Conservation (phyloP, 2,888 invertebrate genomes). For the Acronicta aceris region DNA sequence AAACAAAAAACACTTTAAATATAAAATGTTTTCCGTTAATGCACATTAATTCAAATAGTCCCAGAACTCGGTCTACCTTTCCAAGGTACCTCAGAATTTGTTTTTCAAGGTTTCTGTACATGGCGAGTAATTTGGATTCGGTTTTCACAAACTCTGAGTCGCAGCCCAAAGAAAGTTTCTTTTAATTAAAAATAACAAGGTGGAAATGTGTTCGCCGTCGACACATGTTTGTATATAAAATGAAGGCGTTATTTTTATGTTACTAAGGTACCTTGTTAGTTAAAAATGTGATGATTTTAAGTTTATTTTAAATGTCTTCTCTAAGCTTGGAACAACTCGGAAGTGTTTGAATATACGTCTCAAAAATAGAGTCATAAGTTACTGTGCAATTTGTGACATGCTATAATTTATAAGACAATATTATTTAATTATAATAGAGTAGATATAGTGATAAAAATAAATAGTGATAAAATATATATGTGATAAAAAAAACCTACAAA, state of each 20-base stretch:
- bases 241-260: slow-evolving; percentile 36
- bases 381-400: too few relatives aligned
- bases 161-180: slow-evolving; percentile 35
- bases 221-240: slow-evolving; percentile 31
- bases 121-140: slow-evolving; percentile 31
- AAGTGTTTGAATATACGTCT: background rate
- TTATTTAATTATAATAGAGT: too few relatives aligned
- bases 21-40: too few relatives aligned
- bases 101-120: slow-evolving; percentile 27
- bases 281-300: slow-evolving; percentile 13
- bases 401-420: too few relatives aligned
- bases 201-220: slow-evolving; percentile 17
- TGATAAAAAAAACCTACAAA: too few relatives aligned
- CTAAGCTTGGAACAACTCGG: background rate
- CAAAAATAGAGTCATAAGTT: background rate
- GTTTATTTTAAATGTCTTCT: slow-evolving; percentile 10
- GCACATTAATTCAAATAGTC: too few relatives aligned
- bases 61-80: too few relatives aligned
- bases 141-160: slow-evolving; percentile 26
- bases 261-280: slow-evolving; percentile 19
- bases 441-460: too few relatives aligned
- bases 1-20: too few relatives aligned
- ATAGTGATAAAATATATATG: too few relatives aligned
- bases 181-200: slow-evolving; percentile 58
- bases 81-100: slow-evolving; percentile 13